A percentile compares a stretch with the other conserved stretches of the same genome.
phyloP scores from a whole-genome alignment of 1,140 invertebrate genomes.

The Cephus cinctus region DNA sequence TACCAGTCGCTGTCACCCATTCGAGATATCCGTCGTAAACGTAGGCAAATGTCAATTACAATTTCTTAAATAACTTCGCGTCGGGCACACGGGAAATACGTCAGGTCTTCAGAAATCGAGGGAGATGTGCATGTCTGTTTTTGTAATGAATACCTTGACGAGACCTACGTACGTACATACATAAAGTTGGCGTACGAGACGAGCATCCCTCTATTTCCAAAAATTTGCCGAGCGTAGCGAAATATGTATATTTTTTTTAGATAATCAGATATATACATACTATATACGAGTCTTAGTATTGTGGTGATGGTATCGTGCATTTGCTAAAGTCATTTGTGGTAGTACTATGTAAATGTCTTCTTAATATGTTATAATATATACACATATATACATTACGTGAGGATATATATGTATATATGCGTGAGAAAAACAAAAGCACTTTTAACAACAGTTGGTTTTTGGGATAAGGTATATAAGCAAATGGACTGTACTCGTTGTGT shows the following conservation, averaged over 20 bases:
- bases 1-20: no score
- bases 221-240: constrained; percentile 51
- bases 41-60: no score
- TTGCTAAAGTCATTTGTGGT: constrained; percentile 53
- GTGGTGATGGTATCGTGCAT: constrained; percentile 58
- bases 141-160: constrained; percentile 44
- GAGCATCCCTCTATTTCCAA: constrained; percentile 55
- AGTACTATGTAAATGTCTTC: constrained; percentile 33
- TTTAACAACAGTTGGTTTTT: no score
- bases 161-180: constrained; percentile 50
- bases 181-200: constrained; percentile 49
- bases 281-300: constrained; percentile 40
- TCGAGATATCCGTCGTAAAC: no score
- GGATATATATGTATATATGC: background rate
- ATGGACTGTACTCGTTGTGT: constrained; percentile 43
- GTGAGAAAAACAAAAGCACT: no score
- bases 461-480: constrained; percentile 36
- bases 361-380: constrained; percentile 14
- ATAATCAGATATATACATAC: constrained; percentile 7
- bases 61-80: no score
- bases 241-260: constrained; percentile 36
- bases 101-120: constrained; percentile 50
- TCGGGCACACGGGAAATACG: constrained; percentile 31
- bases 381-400: constrained; percentile 5
- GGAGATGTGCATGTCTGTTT: constrained; percentile 55